Conservation (phyloP, 2,888 invertebrate species). For the Ceratothoa steindachneri region DNA sequence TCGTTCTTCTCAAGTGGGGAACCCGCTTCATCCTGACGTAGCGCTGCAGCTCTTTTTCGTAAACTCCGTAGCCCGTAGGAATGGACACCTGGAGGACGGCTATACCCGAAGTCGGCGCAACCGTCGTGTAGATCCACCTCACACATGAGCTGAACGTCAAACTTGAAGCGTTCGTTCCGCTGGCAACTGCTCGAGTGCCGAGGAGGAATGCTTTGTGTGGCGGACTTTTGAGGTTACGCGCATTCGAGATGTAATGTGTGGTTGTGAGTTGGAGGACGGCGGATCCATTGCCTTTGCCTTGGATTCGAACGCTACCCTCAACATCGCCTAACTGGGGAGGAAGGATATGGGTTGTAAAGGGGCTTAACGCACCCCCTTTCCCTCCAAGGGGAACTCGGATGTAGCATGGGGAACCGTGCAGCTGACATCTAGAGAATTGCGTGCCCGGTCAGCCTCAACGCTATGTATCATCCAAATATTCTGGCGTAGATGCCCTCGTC, state of each 20-base stretch:
- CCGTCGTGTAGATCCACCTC: background rate
- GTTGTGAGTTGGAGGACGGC: background rate
- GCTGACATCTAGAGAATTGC: no score
- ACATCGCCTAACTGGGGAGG: background rate
- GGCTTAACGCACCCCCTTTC: no score
- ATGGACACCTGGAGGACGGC: background rate
- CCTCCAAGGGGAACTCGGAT: no score
- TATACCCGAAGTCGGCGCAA: background rate
- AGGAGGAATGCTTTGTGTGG: background rate
- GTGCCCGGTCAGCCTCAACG: no score
- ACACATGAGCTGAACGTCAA: background rate
- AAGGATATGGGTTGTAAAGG: no score
- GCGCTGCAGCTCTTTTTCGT: background rate
- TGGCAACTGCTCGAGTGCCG: background rate
- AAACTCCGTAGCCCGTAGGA: background rate
- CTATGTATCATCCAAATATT: no score
- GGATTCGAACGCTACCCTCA: background rate
- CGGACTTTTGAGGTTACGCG: background rate
- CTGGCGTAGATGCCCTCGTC: no score
- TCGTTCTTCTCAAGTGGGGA: background rate
- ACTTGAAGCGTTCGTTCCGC: background rate
- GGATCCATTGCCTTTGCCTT: slow-evolving; percentile 2
- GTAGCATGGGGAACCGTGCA: no score
- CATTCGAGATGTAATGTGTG: background rate
- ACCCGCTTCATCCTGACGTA: background rate